Evolutionary conservation across 2,113 vertebrate genomes (phyloP).

Genomic region (Boleophthalmus pectinirostris): DNA sequence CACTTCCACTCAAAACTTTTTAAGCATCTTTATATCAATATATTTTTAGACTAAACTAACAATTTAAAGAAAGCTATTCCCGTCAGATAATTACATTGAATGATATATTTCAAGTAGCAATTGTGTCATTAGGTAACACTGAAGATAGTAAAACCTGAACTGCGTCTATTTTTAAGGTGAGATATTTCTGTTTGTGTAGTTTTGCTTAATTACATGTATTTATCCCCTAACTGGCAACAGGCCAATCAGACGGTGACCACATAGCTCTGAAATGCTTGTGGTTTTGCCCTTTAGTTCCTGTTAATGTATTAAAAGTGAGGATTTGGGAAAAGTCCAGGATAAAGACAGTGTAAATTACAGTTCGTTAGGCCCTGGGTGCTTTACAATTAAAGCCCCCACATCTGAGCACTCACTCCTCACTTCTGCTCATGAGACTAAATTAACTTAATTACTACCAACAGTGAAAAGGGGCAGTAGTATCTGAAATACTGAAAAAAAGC

Average conservation of each 20-base stretch:
- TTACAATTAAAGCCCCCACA: conserved; percentile 55
- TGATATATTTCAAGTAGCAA: background rate
- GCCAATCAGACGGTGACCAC: conserved; percentile 25
- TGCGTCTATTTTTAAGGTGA: background rate
- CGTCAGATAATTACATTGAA: conserved; percentile 31
- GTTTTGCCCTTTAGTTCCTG: conserved; percentile 6
- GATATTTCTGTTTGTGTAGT: background rate
- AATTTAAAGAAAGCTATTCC: conserved; percentile 42
- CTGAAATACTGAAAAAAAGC: background rate
- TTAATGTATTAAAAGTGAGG: conserved; percentile 34
- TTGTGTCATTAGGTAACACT: background rate
- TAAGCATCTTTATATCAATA: conserved; percentile 23
- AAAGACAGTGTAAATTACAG: conserved; percentile 47
- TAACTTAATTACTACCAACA: conserved; percentile 50
- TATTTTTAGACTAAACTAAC: conserved; percentile 47
- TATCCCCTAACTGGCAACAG: conserved; percentile 6
- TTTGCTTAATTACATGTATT: background rate
- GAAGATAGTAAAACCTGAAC: background rate
- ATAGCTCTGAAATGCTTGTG: conserved; percentile 23
- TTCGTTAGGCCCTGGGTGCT: conserved; percentile 35
- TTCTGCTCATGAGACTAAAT: conserved; percentile 53
- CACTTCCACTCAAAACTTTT: conserved; percentile 15
- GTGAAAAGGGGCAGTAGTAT: conserved; percentile 2
- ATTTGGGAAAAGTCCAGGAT: conserved; percentile 25
- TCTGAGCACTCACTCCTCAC: conserved; percentile 38